Conservation (phyloP, 2,797 vertebrate genomes). For the Rhinichthys osculus region DNA sequence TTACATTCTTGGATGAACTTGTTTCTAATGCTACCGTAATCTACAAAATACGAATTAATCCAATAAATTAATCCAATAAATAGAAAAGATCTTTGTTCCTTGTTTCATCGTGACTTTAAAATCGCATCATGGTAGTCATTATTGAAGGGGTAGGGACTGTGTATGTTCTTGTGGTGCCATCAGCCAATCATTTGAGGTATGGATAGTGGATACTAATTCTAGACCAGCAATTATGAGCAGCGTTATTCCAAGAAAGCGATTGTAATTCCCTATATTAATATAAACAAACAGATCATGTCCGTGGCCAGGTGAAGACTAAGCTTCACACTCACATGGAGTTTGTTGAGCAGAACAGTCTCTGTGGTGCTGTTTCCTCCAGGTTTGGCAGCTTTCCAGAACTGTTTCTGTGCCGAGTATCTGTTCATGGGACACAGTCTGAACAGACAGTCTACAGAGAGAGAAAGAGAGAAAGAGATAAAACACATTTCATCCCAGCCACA, state of each 20-base stretch:
- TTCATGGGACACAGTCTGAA: constrained; percentile 99
- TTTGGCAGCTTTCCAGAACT: constrained; percentile 99
- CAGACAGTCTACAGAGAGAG: constrained; percentile 86
- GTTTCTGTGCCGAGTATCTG: constrained; percentile 98
- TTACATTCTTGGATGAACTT: constrained; percentile 1
- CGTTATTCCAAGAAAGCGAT: background rate
- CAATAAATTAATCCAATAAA: background rate
- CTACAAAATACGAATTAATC: background rate
- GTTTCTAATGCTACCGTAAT: background rate
- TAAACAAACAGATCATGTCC: constrained; percentile 10
- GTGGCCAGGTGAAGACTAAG: background rate
- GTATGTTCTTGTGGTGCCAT: background rate
- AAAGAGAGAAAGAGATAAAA: background rate
- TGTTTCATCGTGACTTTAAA: too few species aligned
- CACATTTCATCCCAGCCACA: constrained; percentile 1
- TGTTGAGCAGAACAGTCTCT: constrained; percentile 94
- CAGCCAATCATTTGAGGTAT: background rate
- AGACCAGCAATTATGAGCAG: background rate
- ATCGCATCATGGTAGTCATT: background rate
- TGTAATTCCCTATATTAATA: constrained; percentile 1
- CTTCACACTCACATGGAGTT: constrained; percentile 87
- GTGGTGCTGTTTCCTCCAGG: constrained; percentile 94
- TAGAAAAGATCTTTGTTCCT: background rate
- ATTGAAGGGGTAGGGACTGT: background rate
- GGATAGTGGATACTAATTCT: background rate